Evolutionary conservation across 1,140 invertebrate genomes (phyloP).

Genomic region (Drosophila parabipectinata): DNA sequence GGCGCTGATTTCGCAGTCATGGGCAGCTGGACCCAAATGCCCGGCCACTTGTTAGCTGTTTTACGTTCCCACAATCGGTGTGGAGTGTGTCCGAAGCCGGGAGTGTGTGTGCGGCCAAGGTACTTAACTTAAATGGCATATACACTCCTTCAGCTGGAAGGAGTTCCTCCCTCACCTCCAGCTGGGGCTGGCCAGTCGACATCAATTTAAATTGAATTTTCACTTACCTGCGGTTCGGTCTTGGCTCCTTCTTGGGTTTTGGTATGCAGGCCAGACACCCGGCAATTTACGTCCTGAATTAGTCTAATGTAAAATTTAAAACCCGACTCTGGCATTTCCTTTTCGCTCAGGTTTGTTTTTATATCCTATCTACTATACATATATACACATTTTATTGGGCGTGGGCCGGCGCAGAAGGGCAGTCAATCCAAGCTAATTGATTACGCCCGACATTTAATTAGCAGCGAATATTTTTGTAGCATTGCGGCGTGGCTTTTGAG

Average conservation of each 20-base stretch:
- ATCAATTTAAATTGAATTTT: constrained; percentile 84
- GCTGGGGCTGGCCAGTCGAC: constrained; percentile 56
- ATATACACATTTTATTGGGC: not conserved
- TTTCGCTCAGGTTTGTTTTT: constrained; percentile 1
- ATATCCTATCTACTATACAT: not conserved
- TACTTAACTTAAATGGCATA: constrained; percentile 83
- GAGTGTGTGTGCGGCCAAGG: constrained; percentile 53
- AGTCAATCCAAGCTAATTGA: constrained; percentile 54
- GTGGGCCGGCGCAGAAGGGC: not conserved
- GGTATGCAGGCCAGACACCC: constrained; percentile 66
- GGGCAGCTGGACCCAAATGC: constrained; percentile 65
- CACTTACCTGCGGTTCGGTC: constrained; percentile 61
- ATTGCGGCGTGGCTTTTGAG: constrained; percentile 39
- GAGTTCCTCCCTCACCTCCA: not conserved
- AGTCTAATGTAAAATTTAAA: constrained; percentile 79
- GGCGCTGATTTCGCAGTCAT: constrained; percentile 78
- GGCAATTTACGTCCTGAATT: constrained; percentile 78
- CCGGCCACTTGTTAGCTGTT: constrained; percentile 78
- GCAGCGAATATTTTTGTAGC: constrained; percentile 50
- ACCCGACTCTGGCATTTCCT: constrained; percentile 25
- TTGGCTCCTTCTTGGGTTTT: constrained; percentile 31
- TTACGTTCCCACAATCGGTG: constrained; percentile 59
- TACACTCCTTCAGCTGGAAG: constrained; percentile 44
- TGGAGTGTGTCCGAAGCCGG: constrained; percentile 6
- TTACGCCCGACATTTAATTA: constrained; percentile 76